Percentiles rank a stretch among this genome's conserved stretches.
phyloP scores from a whole-genome alignment of 2,113 vertebrate species.

The Calcarius ornatus region DNA sequence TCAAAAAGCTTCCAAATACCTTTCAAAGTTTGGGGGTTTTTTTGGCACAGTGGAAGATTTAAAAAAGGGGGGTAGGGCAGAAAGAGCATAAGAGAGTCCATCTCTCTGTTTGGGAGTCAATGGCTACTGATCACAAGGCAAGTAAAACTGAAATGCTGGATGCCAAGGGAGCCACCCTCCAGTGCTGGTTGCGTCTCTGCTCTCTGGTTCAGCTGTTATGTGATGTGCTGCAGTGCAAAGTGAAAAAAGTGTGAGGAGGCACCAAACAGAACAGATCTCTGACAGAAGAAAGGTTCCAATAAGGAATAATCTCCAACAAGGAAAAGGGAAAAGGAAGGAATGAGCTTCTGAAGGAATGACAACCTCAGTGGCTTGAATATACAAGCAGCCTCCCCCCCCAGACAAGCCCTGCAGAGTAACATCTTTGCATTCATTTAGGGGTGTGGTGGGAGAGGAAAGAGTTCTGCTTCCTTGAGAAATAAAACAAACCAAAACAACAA shows the following conservation, averaged over 20 bases:
- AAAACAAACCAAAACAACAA: not conserved
- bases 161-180: not conserved
- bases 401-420: not conserved
- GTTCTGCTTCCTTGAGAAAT: not conserved
- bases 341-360: not conserved
- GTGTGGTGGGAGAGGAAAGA: not conserved
- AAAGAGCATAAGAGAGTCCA: slow-evolving; percentile 1
- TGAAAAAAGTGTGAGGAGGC: not conserved
- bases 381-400: not conserved
- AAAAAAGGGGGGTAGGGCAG: not conserved
- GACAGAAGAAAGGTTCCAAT: not conserved
- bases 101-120: not conserved
- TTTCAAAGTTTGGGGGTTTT: slow-evolving; percentile 24
- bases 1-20: slow-evolving; percentile 48
- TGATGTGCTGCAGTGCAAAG: not conserved
- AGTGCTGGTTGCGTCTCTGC: not conserved
- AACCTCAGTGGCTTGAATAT: not conserved
- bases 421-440: not conserved
- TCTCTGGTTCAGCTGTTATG: not conserved
- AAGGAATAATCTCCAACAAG: not conserved
- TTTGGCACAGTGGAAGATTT: slow-evolving; percentile 12
- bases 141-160: not conserved
- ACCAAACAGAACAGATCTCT: not conserved
- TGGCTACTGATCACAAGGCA: not conserved
- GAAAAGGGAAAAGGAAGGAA: not conserved